A percentile compares a stretch with the other conserved stretches of the same genome.
These are phyloP conservation scores for Xiphophorus maculatus DNA, from an alignment of 2,113 vertebrate genomes.

Conservation along the genomic window DNA sequence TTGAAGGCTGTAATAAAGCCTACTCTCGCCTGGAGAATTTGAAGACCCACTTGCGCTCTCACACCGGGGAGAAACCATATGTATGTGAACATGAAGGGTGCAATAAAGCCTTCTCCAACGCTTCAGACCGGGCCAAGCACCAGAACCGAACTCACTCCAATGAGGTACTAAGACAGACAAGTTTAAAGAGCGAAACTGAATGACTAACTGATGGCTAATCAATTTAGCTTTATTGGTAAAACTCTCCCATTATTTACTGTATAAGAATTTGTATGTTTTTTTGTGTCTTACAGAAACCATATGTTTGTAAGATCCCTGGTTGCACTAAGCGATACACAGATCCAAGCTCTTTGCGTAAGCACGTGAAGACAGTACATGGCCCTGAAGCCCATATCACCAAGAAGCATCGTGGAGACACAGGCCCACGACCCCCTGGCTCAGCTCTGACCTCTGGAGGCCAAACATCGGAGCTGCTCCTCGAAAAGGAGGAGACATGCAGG, in stretches of 20 bases:
- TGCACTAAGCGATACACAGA: slow-evolving; percentile 98
- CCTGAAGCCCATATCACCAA: slow-evolving; percentile 98
- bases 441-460: slow-evolving; percentile 69
- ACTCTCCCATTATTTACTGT: background rate
- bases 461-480: slow-evolving; percentile 83
- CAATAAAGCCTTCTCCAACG: slow-evolving; percentile 98
- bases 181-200: background rate
- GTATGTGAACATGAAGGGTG: slow-evolving; percentile 97
- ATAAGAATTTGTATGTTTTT: background rate
- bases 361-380: slow-evolving; percentile 96
- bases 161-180: slow-evolving; percentile 83
- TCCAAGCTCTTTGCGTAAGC: slow-evolving; percentile 94
- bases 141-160: slow-evolving; percentile 98
- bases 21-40: slow-evolving; percentile 97
- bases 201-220: fast-evolving
- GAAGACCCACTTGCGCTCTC: slow-evolving; percentile 95
- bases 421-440: slow-evolving; percentile 74
- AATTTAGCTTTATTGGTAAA: background rate
- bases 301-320: slow-evolving; percentile 95
- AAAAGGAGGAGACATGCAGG: slow-evolving; percentile 85
- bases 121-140: slow-evolving; percentile 96
- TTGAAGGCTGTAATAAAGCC: slow-evolving; percentile 98
- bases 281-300: slow-evolving; percentile 87
- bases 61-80: slow-evolving; percentile 96
- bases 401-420: slow-evolving; percentile 90